Evolutionary conservation across 2,113 vertebrate species (phyloP), one percentile per base, ranked within the genome.

Genomic region (Zosterops lateralis): DNA sequence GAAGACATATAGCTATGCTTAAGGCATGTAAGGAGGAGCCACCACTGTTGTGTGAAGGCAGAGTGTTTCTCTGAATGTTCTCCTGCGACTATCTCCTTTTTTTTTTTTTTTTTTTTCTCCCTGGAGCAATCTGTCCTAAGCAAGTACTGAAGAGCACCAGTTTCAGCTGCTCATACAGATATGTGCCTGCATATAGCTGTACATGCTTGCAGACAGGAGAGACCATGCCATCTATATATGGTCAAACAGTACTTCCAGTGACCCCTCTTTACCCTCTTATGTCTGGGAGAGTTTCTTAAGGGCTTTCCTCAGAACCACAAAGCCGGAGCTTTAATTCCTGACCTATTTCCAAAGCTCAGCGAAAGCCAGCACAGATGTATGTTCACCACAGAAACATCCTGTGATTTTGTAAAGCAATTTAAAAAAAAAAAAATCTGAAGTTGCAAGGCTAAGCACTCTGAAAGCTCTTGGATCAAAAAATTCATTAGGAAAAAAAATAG

Each of bases 301-400:
- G 87, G 85, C 91, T 85, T 75, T 96, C 74, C 91, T 96, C 73
- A 62, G 92, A 95, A 94, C 78, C 93, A 89, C 85, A 97, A 96
- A 95, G 90, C 93, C 6, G 4, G 79, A 86, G 90, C 76, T 95
- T 91, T 96, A 97, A 95, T 95, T 96, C 95, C 95, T 97, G 96
- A 96, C 95, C 95, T 81, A 95, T 94, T 96, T 97, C 95, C 90
- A 93, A 97, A 95, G 93, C 95, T 95, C 94, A 93, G 75, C 17
- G 0, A 97, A 95, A 95, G 92, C 78, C 94, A 95, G 85, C 92
- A 94, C 95, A 94, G 95, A 97, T 94, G 91, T 94, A 96, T 66
- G 80, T 56, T 84, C 87, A 93, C 78, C 87, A 86, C 87, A 88
- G 91, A 95, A 91, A 91, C 47, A 94, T 85, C 72, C 84, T 91